Conservation (phyloP, 2,888 invertebrate genomes). For the Chamaedrilus cognettii region DNA sequence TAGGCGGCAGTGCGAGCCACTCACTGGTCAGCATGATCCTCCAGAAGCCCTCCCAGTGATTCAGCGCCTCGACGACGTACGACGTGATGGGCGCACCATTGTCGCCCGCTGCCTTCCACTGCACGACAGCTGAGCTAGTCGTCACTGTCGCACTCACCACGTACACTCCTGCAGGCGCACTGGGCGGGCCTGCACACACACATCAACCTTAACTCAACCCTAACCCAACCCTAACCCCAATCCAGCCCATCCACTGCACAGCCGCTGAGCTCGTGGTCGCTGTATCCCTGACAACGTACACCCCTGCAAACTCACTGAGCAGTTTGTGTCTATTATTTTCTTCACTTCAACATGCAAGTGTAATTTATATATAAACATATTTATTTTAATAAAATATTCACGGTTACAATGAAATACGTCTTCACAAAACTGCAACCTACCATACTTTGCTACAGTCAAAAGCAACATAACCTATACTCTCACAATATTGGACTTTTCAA, state of each 20-base stretch:
- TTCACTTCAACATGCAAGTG: too few species aligned
- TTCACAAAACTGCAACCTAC: too few species aligned
- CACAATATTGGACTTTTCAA: too few species aligned
- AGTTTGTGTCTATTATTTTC: too few species aligned
- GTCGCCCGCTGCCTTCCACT: conserved; percentile 30
- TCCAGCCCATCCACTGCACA: conserved; percentile 33
- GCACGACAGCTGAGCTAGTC: conserved; percentile 69
- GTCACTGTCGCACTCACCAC: conserved; percentile 76
- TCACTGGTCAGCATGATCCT: conserved; percentile 33
- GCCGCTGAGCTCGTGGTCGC: conserved; percentile 75
- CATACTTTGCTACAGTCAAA: too few species aligned
- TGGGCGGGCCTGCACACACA: conserved; percentile 81
- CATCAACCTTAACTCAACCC: too few species aligned
- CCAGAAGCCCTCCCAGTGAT: conserved; percentile 38
- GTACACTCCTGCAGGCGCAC: conserved; percentile 82
- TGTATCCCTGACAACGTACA: conserved; percentile 76
- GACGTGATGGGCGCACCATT: conserved; percentile 66
- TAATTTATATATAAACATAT: too few species aligned
- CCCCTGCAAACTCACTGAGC: conserved; percentile 84
- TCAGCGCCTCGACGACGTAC: conserved; percentile 75
- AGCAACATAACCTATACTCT: too few species aligned
- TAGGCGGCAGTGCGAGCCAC: too few species aligned
- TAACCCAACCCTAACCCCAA: too few species aligned
- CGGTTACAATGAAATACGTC: too few species aligned
- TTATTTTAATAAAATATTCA: too few species aligned